These are phyloP conservation scores for Ardeotis arabs DNA, from an alignment of 2,113 vertebrate species.

Conservation along the genomic window DNA sequence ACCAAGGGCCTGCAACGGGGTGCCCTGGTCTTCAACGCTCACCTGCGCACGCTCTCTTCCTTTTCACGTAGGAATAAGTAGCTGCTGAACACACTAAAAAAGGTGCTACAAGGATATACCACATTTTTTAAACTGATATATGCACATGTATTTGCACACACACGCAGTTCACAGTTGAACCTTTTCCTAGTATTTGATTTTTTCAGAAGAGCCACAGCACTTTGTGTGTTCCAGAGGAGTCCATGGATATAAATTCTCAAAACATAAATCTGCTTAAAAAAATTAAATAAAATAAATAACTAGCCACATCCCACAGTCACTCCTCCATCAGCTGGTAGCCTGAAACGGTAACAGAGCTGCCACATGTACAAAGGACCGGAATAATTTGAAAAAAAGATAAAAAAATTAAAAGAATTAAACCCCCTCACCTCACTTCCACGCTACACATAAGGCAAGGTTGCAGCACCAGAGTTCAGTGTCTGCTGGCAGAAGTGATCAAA, in stretches of 20 bases:
- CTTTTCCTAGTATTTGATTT: background rate
- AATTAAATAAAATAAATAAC: background rate
- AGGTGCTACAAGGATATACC: background rate
- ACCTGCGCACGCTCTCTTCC: accelerated
- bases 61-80: background rate
- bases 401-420: background rate
- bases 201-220: background rate
- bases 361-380: background rate
- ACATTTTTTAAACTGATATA: background rate
- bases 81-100: background rate
- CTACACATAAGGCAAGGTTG: background rate
- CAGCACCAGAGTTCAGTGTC: background rate
- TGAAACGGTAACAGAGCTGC: background rate
- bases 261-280: background rate
- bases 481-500: background rate
- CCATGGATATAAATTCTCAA: background rate
- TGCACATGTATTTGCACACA: accelerated
- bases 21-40: background rate
- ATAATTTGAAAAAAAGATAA: no score
- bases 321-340: background rate
- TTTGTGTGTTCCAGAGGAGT: background rate
- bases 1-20: accelerated
- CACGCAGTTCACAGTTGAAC: accelerated
- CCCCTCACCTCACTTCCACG: background rate
- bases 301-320: background rate